Percentiles rank a stretch among this genome's conserved stretches.
Evolutionary conservation across 2,888 invertebrate species (phyloP).

Genomic region (Dilophus febrilis): DNA sequence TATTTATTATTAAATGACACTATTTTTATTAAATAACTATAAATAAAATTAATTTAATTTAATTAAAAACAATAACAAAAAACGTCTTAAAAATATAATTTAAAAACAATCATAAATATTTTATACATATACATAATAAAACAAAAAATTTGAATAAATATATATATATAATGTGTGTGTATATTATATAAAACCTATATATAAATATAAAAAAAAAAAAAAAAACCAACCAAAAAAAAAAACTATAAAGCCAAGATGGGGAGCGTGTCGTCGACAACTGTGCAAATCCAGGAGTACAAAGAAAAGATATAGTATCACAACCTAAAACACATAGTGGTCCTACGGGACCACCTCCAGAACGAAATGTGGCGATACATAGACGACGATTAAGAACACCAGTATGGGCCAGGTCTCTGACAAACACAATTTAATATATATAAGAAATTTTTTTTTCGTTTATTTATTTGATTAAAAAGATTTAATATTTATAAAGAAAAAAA

Average conservation of each 20-base stretch:
- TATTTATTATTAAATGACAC: no score
- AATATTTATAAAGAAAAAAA: no score
- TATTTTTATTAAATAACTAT: no score
- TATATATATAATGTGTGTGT: no score
- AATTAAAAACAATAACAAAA: no score
- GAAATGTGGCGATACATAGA: not conserved
- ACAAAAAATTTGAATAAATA: no score
- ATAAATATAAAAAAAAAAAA: not conserved
- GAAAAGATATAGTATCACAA: not conserved
- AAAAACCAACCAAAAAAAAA: slow-evolving; percentile 31
- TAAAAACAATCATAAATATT: no score
- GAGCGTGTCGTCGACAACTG: not conserved
- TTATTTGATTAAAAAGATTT: not conserved
- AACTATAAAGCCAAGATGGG: slow-evolving; percentile 29
- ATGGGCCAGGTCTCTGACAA: slow-evolving; percentile 60
- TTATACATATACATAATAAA: no score
- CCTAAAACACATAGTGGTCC: slow-evolving; percentile 2
- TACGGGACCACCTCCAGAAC: slow-evolving; percentile 1
- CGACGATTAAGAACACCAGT: slow-evolving; percentile 65
- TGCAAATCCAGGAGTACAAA: not conserved
- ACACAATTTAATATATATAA: slow-evolving; percentile 29
- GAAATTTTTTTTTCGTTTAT: no score
- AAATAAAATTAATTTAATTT: no score
- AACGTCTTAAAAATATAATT: no score
- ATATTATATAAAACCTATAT: no score